phyloP scores from a whole-genome alignment of 2,888 invertebrate species.

The Deladenus siricidicola region DNA sequence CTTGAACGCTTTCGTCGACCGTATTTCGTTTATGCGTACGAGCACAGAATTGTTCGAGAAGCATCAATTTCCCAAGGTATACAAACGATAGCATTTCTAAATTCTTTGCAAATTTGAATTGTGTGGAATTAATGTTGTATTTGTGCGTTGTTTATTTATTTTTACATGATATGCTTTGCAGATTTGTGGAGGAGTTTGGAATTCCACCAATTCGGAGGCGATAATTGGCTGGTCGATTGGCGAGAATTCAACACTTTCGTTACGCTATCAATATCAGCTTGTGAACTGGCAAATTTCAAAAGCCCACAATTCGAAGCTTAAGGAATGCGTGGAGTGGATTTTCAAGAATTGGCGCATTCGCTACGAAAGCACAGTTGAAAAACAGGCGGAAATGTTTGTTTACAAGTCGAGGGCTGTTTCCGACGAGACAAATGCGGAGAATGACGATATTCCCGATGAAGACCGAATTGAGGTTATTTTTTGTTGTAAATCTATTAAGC shows the following conservation, averaged over 20 bases:
- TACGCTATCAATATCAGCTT: neutral
- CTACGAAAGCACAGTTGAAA: neutral
- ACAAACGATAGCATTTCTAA: neutral
- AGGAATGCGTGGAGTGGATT: neutral
- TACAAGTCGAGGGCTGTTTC: neutral
- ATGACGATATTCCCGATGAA: neutral
- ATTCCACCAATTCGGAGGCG: neutral
- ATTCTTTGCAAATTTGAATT: neutral
- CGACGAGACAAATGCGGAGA: neutral
- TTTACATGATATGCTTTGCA: too few relatives aligned
- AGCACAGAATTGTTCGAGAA: neutral
- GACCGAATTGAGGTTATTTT: neutral
- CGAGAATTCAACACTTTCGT: neutral
- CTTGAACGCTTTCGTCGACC: neutral
- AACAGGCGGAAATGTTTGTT: neutral
- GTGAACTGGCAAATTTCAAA: neutral
- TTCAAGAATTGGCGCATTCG: neutral
- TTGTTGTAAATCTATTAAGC: neutral
- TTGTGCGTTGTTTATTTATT: too few relatives aligned
- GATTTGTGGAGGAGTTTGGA: too few relatives aligned
- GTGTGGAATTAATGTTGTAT: too few relatives aligned
- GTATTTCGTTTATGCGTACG: too few relatives aligned
- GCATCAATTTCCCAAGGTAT: neutral
- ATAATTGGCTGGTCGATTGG: neutral
- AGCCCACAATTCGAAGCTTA: neutral